Conservation (phyloP, 2,888 invertebrate genomes). For the Strigamia crassipes region DNA sequence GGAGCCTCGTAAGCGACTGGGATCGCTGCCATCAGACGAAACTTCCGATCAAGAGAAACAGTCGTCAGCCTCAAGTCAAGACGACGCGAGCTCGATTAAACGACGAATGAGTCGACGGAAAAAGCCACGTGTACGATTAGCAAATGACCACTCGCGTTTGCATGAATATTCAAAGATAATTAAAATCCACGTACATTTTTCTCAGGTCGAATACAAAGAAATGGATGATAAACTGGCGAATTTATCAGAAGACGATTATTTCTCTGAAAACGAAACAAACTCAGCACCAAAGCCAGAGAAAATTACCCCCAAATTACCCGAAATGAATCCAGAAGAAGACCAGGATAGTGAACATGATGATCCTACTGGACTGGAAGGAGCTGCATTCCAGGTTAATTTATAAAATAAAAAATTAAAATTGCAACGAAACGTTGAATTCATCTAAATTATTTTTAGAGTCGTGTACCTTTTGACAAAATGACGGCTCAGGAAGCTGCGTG, state of each 20-base stretch:
- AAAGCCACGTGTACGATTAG: conserved; percentile 48
- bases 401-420: neutral
- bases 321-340: conserved; percentile 57
- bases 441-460: conserved; percentile 65
- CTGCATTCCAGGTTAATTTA: conserved; percentile 70
- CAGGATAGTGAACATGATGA: conserved; percentile 65
- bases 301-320: conserved; percentile 53
- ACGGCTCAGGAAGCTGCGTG: conserved; percentile 90
- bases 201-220: conserved; percentile 58
- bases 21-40: conserved; percentile 20
- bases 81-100: conserved; percentile 46
- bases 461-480: conserved; percentile 92
- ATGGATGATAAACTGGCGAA: conserved; percentile 57
- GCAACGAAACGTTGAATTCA: no score
- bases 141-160: neutral
- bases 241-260: conserved; percentile 58
- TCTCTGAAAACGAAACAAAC: conserved; percentile 54
- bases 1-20: conserved; percentile 43
- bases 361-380: conserved; percentile 78
- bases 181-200: conserved; percentile 8
- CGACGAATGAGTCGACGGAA: conserved; percentile 50
- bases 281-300: neutral
- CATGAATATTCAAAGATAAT: neutral
- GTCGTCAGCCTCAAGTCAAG: conserved; percentile 6
- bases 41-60: conserved; percentile 41